These are phyloP conservation scores for Zosterops hypoxanthus DNA, from an alignment of 2,113 vertebrate genomes.

Conservation along the genomic window DNA sequence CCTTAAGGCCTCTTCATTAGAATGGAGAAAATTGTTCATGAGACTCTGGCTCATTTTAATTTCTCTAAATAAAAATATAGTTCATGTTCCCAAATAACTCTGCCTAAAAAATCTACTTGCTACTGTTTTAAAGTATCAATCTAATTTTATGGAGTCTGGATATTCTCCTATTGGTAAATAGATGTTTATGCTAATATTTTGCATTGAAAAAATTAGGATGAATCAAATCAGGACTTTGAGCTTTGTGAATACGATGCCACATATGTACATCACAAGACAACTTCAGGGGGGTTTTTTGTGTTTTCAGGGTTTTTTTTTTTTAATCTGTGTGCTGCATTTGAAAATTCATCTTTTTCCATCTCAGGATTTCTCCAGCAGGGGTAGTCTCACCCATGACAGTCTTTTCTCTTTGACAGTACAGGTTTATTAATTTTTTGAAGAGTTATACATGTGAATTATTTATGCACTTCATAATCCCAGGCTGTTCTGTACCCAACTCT, in stretches of 20 bases:
- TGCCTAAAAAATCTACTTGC: not conserved
- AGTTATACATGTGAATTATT: not conserved
- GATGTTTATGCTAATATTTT: not conserved
- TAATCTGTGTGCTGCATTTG: not conserved
- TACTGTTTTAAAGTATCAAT: not conserved
- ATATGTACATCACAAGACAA: not conserved
- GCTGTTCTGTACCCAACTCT: not conserved
- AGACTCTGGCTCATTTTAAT: not conserved
- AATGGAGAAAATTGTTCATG: not conserved
- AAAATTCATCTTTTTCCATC: not conserved
- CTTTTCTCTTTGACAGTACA: not conserved
- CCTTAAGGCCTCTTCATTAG: not conserved
- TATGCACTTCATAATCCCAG: not conserved
- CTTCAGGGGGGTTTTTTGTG: not conserved
- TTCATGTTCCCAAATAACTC: not conserved
- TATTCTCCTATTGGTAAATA: not conserved
- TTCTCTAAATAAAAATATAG: not conserved
- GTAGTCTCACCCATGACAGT: not conserved
- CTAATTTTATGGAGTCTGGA: not conserved
- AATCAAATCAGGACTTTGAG: not conserved
- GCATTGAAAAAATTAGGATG: not conserved
- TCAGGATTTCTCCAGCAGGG: not conserved
- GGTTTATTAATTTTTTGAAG: not conserved
- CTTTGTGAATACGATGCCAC: not conserved
- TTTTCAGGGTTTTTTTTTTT: not conserved